A percentile compares a stretch with the other conserved stretches of the same genome.
These are phyloP conservation scores for Larimichthys polyactis DNA, from an alignment of 2,113 vertebrate species.

Conservation along the genomic window DNA sequence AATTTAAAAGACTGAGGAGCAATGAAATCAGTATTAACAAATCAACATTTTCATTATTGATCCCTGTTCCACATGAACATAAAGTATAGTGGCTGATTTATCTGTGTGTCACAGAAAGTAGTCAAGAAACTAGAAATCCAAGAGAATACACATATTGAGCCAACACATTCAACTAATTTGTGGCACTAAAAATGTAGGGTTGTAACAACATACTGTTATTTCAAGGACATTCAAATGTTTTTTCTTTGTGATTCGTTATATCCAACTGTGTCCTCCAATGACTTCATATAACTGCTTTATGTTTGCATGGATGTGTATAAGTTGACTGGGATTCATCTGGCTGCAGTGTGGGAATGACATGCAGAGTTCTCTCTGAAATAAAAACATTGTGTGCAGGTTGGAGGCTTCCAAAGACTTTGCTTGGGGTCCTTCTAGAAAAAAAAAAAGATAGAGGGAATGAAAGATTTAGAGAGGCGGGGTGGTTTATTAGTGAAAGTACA, in stretches of 20 bases:
- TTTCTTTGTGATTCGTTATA: neutral
- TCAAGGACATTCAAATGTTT: slow-evolving; percentile 3
- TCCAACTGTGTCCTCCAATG: neutral
- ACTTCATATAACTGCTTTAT: neutral
- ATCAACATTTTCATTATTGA: neutral
- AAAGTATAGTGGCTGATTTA: neutral
- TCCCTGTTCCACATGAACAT: neutral
- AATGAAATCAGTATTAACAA: neutral
- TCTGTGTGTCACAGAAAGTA: neutral
- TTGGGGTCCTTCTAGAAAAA: slow-evolving; percentile 69
- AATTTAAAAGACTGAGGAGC: neutral
- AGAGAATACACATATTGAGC: neutral
- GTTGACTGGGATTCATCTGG: slow-evolving; percentile 54
- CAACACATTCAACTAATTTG: neutral
- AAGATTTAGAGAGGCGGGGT: slow-evolving; percentile 16
- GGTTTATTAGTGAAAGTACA: slow-evolving; percentile 45
- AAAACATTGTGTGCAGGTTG: slow-evolving; percentile 67
- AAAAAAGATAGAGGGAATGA: slow-evolving; percentile 10
- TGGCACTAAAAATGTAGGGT: neutral
- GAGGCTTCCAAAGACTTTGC: slow-evolving; percentile 66
- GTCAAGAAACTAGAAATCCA: neutral
- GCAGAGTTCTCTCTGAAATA: slow-evolving; percentile 18
- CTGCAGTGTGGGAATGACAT: slow-evolving; percentile 45
- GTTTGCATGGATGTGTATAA: slow-evolving; percentile 11
- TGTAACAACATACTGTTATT: neutral